phyloP scores from a whole-genome alignment of 2,797 vertebrate species.

The Serranus cabrilla region DNA sequence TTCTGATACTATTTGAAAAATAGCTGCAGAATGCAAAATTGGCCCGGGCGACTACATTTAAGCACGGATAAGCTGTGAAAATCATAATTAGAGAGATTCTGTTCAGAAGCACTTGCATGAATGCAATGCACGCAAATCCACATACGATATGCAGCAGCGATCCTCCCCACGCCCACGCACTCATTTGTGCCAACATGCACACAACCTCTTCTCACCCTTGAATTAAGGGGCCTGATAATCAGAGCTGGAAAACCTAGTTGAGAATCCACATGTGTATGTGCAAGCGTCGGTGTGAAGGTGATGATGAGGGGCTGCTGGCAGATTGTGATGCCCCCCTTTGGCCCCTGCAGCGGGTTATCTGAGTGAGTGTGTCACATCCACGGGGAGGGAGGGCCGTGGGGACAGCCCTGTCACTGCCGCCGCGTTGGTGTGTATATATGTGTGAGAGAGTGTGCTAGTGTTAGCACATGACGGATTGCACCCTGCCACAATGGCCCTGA shows the following conservation, averaged over 20 bases:
- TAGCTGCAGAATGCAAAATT: slow-evolving; percentile 7
- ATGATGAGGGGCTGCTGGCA: slow-evolving; percentile 74
- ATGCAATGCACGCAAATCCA: slow-evolving; percentile 36
- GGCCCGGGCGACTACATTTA: slow-evolving; percentile 31
- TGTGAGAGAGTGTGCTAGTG: slow-evolving; percentile 52
- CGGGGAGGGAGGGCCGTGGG: slow-evolving; percentile 55
- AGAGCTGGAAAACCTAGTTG: slow-evolving; percentile 44
- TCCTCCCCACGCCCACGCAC: slow-evolving; percentile 11
- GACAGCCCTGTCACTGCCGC: slow-evolving; percentile 65
- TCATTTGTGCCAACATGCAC: slow-evolving; percentile 46
- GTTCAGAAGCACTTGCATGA: slow-evolving; percentile 25
- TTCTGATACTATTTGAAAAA: slow-evolving; percentile 27
- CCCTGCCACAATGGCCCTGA: slow-evolving; percentile 70
- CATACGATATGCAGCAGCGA: slow-evolving; percentile 36
- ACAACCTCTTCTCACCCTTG: slow-evolving; percentile 61
- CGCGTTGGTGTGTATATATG: slow-evolving; percentile 37
- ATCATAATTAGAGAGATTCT: slow-evolving; percentile 43
- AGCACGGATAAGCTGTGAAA: slow-evolving; percentile 45
- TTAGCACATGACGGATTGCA: slow-evolving; percentile 79
- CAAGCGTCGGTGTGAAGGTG: slow-evolving; percentile 48
- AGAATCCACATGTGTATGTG: slow-evolving; percentile 39
- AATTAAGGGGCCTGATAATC: slow-evolving; percentile 63
- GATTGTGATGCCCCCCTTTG: slow-evolving; percentile 60
- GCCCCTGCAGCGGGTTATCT: slow-evolving; percentile 75
- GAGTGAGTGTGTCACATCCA: slow-evolving; percentile 78